A percentile compares a stretch with the other conserved stretches of the same genome.
Evolutionary conservation across 2,113 vertebrate species (phyloP).

Genomic region (Ageneiosus marmoratus): DNA sequence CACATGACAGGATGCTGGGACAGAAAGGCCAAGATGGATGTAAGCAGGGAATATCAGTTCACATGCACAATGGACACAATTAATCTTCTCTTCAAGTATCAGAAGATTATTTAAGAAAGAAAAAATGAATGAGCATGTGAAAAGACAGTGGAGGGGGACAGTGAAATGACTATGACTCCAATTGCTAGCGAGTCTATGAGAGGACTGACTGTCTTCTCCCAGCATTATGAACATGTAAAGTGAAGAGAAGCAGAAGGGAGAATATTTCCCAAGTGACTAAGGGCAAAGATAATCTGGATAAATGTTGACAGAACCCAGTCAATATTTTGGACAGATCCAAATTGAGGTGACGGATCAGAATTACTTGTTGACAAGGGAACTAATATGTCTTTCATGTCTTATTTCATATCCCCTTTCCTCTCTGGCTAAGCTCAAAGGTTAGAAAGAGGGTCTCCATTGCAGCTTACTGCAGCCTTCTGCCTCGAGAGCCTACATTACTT

Average conservation of each 20-base stretch:
- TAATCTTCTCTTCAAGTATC: slow-evolving; percentile 73
- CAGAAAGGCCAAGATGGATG: slow-evolving; percentile 67
- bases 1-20: slow-evolving; percentile 53
- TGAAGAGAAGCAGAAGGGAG: slow-evolving; percentile 14
- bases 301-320: slow-evolving; percentile 52
- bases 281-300: slow-evolving; percentile 42
- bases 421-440: slow-evolving; percentile 29
- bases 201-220: slow-evolving; percentile 37
- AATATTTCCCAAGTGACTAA: slow-evolving; percentile 47
- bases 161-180: slow-evolving; percentile 35
- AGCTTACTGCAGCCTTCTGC: slow-evolving; percentile 1
- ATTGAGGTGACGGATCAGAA: slow-evolving; percentile 47
- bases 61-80: slow-evolving; percentile 72
- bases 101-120: slow-evolving; percentile 66
- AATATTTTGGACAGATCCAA: slow-evolving; percentile 47
- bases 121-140: slow-evolving; percentile 40
- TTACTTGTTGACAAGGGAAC: slow-evolving; percentile 53
- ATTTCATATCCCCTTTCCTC: slow-evolving; percentile 43
- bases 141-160: slow-evolving; percentile 18
- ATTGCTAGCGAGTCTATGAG: slow-evolving; percentile 32
- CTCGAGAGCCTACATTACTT: not conserved
- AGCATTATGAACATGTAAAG: slow-evolving; percentile 10
- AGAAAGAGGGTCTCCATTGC: slow-evolving; percentile 1
- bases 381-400: slow-evolving; percentile 55
- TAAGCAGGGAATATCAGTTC: slow-evolving; percentile 69